Percentiles rank a stretch among this genome's conserved stretches.
Evolutionary conservation across 2,888 invertebrate genomes (phyloP).

Genomic region (Minunthozetes semirufus): DNA sequence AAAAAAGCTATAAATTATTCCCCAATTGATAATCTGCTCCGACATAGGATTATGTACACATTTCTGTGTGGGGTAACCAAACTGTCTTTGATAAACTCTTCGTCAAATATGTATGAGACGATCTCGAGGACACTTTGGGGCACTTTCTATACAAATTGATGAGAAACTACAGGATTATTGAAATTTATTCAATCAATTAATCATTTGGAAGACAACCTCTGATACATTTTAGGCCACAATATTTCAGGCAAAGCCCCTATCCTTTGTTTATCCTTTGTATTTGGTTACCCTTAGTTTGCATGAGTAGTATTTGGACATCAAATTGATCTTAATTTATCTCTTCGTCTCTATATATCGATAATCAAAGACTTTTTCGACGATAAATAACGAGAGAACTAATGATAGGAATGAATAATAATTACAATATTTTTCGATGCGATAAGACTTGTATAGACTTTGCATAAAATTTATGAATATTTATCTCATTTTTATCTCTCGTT

Average conservation of each 20-base stretch:
- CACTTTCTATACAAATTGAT: too few species aligned
- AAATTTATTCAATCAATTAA: background rate
- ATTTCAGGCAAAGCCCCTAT: too few species aligned
- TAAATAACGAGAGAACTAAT: background rate
- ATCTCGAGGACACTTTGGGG: too few species aligned
- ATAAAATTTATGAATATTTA: background rate
- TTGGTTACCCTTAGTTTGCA: background rate
- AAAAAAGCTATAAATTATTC: too few species aligned
- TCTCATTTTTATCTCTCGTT: background rate
- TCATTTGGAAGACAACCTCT: too few species aligned
- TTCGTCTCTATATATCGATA: background rate
- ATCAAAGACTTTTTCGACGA: background rate
- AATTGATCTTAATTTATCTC: background rate
- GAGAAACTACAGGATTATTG: too few species aligned
- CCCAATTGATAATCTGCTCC: too few species aligned
- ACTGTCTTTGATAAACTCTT: too few species aligned
- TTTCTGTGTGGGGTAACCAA: too few species aligned
- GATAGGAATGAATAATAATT: conserved; percentile 17
- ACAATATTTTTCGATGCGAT: background rate
- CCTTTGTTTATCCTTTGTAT: background rate
- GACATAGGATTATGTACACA: too few species aligned
- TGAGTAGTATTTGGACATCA: background rate
- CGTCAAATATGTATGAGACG: too few species aligned
- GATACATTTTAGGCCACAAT: too few species aligned
- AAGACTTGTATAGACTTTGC: background rate